A percentile compares a stretch with the other conserved stretches of the same genome.
phyloP scores from a whole-genome alignment of 2,797 vertebrate species.

The Diglossa cyanea region DNA sequence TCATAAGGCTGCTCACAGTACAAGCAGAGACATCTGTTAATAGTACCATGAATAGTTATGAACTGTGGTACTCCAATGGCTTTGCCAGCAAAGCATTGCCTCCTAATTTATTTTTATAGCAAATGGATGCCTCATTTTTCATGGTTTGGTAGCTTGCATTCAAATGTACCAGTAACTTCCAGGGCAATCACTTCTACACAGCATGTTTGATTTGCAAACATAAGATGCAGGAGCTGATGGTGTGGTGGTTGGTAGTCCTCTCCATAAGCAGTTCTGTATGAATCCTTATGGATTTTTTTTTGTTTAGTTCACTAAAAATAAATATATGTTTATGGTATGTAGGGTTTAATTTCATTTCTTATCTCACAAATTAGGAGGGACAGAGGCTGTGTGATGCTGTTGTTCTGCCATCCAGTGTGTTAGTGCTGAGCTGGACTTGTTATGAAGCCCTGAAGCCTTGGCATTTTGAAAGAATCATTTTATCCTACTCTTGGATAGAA shows the following conservation, averaged over 20 bases:
- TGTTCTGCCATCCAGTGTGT: too few relatives aligned
- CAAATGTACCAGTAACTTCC: conserved; percentile 75
- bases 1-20: conserved; percentile 63
- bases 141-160: conserved; percentile 78
- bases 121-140: conserved; percentile 74
- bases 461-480: too few relatives aligned
- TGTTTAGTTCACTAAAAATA: not conserved
- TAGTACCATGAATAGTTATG: conserved; percentile 77
- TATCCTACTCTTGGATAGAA: too few relatives aligned
- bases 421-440: too few relatives aligned
- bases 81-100: conserved; percentile 72
- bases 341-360: too few relatives aligned
- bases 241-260: conserved; percentile 52
- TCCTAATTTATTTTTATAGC: conserved; percentile 81
- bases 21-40: conserved; percentile 78
- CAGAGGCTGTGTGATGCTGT: too few relatives aligned
- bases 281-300: not conserved
- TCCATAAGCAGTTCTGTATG: conserved; percentile 48
- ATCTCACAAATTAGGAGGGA: too few relatives aligned
- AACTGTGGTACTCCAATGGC: conserved; percentile 73
- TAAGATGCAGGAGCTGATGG: conserved; percentile 56
- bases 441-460: too few relatives aligned
- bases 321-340: too few relatives aligned
- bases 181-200: conserved; percentile 69
- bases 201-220: conserved; percentile 61